Conservation (phyloP, 1,140 invertebrate genomes). For the Plectus sambesii region DNA sequence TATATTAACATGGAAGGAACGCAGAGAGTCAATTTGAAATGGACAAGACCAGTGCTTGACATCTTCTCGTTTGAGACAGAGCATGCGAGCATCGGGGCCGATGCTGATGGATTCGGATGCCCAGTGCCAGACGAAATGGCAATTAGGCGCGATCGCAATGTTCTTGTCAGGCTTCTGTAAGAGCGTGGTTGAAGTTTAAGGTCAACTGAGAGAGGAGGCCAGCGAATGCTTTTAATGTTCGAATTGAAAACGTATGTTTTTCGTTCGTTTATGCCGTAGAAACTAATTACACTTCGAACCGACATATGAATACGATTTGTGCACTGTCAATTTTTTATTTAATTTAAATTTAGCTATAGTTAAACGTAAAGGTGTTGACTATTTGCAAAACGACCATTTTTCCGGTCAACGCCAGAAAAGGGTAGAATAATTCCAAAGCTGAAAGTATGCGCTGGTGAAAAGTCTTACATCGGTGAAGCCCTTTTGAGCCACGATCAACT, state of each 20-base stretch:
- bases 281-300: too few species aligned
- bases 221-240: neutral
- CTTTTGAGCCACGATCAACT: conserved; percentile 73
- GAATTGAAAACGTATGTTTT: too few species aligned
- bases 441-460: neutral
- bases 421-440: conserved; percentile 3
- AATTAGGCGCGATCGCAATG: conserved; percentile 61
- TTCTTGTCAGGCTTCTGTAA: conserved; percentile 27
- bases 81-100: conserved; percentile 74
- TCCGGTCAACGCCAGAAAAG: too few species aligned
- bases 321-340: too few species aligned
- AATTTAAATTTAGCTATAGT: too few species aligned
- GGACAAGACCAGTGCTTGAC: conserved; percentile 80
- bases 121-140: conserved; percentile 63
- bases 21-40: conserved; percentile 69
- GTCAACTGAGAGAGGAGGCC: conserved; percentile 56
- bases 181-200: conserved; percentile 44
- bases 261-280: too few species aligned
- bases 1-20: conserved; percentile 80
- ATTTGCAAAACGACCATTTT: too few species aligned
- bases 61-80: conserved; percentile 69
- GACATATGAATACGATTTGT: too few species aligned
- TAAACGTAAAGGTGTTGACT: too few species aligned
- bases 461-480: conserved; percentile 30
- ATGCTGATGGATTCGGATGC: conserved; percentile 59